phyloP scores from a whole-genome alignment of 2,113 vertebrate species.

The Chaenogobius annularis region DNA sequence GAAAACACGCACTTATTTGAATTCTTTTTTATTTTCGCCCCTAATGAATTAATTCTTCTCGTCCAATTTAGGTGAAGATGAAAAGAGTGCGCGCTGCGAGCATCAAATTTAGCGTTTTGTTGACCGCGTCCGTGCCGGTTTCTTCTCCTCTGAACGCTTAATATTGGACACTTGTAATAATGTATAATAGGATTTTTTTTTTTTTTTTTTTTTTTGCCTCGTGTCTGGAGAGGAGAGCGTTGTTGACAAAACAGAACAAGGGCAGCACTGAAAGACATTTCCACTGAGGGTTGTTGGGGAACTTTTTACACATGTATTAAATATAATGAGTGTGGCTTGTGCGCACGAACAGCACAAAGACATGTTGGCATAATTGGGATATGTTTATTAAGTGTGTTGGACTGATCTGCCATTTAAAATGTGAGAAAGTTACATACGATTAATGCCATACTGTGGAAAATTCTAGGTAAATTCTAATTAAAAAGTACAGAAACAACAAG shows the following conservation, averaged over 20 bases:
- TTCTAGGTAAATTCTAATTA: background rate
- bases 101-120: constrained; percentile 69
- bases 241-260: constrained; percentile 43
- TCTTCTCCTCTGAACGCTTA: constrained; percentile 46
- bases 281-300: constrained; percentile 26
- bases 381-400: background rate
- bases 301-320: constrained; percentile 37
- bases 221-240: constrained; percentile 18
- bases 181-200: constrained; percentile 39
- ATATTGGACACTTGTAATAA: constrained; percentile 53
- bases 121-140: constrained; percentile 52
- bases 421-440: background rate
- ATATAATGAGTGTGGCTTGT: background rate
- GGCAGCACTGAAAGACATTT: constrained; percentile 32
- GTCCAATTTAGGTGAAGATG: constrained; percentile 73
- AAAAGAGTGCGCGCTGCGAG: constrained; percentile 64
- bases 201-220: constrained; percentile 7
- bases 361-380: background rate
- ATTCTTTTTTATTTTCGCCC: constrained; percentile 50
- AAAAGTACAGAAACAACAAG: background rate
- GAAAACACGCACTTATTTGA: constrained; percentile 70
- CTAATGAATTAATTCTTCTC: constrained; percentile 76
- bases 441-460: background rate
- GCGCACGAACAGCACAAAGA: background rate
- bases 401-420: background rate